These are phyloP conservation scores for Hemibagrus guttatus DNA, from an alignment of 2,797 vertebrate species.

Conservation along the genomic window DNA sequence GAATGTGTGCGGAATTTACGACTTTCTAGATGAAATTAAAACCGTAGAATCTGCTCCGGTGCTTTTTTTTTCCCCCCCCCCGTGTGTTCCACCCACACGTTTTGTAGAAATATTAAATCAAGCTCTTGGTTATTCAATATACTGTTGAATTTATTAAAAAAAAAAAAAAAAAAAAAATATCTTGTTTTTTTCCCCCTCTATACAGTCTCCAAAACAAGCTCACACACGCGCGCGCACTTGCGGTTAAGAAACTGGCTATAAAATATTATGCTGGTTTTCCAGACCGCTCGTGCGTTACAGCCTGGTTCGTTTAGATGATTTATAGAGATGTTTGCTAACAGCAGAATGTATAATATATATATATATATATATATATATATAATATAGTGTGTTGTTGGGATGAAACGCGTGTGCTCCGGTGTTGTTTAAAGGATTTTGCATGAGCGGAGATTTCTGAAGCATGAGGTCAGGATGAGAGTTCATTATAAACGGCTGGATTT, in stretches of 20 bases:
- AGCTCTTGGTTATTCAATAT: neutral
- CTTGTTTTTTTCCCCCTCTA: too few species aligned
- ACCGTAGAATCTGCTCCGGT: neutral
- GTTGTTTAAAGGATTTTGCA: constrained; percentile 18
- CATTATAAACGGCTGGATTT: constrained; percentile 25
- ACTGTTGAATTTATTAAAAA: neutral
- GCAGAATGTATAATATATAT: constrained; percentile 21
- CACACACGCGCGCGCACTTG: neutral
- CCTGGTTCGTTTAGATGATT: neutral
- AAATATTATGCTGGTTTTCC: neutral
- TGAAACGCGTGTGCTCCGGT: neutral
- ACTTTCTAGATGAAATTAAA: neutral
- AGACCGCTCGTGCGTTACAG: neutral
- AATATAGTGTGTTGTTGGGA: neutral
- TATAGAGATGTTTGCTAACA: constrained; percentile 1
- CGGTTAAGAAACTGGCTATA: neutral
- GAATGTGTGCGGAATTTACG: neutral
- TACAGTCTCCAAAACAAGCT: neutral
- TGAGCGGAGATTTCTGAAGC: constrained; percentile 23
- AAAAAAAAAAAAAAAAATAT: too few species aligned
- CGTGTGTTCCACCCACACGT: neutral
- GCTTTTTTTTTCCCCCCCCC: neutral
- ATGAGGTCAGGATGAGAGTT: constrained; percentile 38
- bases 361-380: too few species aligned
- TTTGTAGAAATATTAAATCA: neutral